These are phyloP conservation scores for Melanitta fusca DNA, from an alignment of 2,797 vertebrate species.

Conservation along the genomic window DNA sequence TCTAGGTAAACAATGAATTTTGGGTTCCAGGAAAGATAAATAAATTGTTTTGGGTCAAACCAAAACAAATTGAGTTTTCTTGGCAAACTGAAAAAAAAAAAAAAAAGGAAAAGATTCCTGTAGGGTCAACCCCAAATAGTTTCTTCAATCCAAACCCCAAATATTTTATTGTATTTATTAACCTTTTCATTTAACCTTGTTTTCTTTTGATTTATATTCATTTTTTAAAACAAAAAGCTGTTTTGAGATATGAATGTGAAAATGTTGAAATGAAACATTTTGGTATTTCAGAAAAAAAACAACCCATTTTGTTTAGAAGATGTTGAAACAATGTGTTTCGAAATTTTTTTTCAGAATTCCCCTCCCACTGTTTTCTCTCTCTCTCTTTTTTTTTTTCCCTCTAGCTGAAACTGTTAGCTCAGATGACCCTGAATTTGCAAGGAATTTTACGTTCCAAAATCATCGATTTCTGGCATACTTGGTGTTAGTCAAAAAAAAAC, in stretches of 20 bases:
- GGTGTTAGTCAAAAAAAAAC: not conserved
- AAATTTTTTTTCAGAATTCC: slow-evolving; percentile 45
- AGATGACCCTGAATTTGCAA: slow-evolving; percentile 25
- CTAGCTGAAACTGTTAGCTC: not conserved
- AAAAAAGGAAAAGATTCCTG: not conserved
- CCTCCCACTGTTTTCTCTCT: slow-evolving; percentile 35
- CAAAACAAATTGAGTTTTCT: slow-evolving; percentile 45
- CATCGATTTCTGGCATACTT: not conserved
- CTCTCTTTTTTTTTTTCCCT: not conserved
- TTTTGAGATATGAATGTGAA: not conserved
- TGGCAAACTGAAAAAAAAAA: not conserved
- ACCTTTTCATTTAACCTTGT: slow-evolving; percentile 43
- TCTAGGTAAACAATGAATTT: slow-evolving; percentile 47
- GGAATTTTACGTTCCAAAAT: not conserved
- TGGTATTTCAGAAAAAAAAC: slow-evolving; percentile 18
- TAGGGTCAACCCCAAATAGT: not conserved
- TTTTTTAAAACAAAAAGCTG: slow-evolving; percentile 29
- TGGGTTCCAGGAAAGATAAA: slow-evolving; percentile 42
- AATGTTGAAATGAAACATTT: slow-evolving; percentile 43
- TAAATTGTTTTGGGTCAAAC: slow-evolving; percentile 45
- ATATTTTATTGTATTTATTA: slow-evolving; percentile 37
- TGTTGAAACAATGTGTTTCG: slow-evolving; percentile 65
- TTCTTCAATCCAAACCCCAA: slow-evolving; percentile 19
- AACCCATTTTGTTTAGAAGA: slow-evolving; percentile 51
- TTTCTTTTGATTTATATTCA: slow-evolving; percentile 23